Conservation (phyloP, 2,797 vertebrate species). For the Hylomyscus alleni region DNA sequence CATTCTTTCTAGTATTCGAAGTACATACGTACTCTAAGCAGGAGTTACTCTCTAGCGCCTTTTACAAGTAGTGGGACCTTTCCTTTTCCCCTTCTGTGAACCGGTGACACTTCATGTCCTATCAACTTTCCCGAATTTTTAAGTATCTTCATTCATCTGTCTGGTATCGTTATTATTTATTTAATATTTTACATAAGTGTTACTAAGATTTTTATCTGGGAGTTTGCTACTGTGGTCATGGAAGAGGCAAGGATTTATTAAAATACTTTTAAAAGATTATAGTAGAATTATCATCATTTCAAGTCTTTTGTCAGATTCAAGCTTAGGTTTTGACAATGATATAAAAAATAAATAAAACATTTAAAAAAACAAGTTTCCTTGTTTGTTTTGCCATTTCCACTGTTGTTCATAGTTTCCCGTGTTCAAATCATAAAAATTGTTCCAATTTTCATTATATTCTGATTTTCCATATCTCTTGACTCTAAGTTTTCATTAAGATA, state of each 20-base stretch:
- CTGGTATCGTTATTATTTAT: background rate
- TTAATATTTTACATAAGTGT: background rate
- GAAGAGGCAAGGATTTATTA: background rate
- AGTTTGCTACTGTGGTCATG: background rate
- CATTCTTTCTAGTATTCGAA: background rate
- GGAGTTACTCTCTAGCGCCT: background rate
- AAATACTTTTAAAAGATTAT: background rate
- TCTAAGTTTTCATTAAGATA: constrained; percentile 2
- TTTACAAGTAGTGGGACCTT: background rate
- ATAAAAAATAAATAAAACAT: background rate
- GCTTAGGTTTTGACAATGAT: background rate
- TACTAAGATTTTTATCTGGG: background rate
- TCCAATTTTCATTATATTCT: background rate
- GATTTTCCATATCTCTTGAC: background rate
- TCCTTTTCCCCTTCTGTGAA: background rate
- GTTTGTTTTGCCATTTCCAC: background rate
- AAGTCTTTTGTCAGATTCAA: background rate
- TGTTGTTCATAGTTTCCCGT: background rate
- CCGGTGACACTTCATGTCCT: background rate
- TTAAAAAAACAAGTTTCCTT: background rate
- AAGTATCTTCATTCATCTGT: background rate
- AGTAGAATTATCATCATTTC: background rate
- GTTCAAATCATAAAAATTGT: background rate
- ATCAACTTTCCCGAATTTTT: background rate
- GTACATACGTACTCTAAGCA: background rate